These are phyloP conservation scores for Gila robusta DNA, from an alignment of 2,797 vertebrate genomes.

Conservation along the genomic window DNA sequence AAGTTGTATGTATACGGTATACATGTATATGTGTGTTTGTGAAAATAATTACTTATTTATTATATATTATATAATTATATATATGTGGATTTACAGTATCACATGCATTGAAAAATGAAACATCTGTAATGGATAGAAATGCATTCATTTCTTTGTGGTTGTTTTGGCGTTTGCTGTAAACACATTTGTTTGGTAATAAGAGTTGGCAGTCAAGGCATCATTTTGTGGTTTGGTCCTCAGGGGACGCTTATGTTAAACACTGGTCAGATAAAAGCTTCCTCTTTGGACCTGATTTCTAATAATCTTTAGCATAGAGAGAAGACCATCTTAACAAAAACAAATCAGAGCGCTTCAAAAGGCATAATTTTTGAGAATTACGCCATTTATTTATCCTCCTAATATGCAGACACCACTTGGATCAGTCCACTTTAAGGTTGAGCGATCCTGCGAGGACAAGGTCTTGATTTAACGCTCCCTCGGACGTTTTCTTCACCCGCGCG, in stretches of 20 bases:
- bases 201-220: conserved; percentile 37
- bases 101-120: neutral
- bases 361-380: neutral
- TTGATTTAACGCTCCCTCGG: conserved; percentile 41
- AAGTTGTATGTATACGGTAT: too few relatives aligned
- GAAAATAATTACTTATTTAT: too few relatives aligned
- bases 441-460: conserved; percentile 8
- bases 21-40: too few relatives aligned
- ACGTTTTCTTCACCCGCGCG: neutral
- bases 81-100: neutral
- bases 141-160: neutral
- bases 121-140: conserved; percentile 9
- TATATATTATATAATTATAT: neutral
- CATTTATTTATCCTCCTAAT: neutral
- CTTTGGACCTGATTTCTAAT: conserved; percentile 24
- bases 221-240: conserved; percentile 28
- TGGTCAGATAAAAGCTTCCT: conserved; percentile 35
- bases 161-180: conserved; percentile 25
- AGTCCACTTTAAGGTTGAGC: neutral
- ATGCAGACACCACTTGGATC: conserved; percentile 14
- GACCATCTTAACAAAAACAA: neutral
- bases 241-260: conserved; percentile 47
- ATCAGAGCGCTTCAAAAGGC: neutral
- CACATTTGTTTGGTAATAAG: conserved; percentile 28
- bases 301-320: conserved; percentile 9